Conservation (phyloP, 2,113 vertebrate genomes). For the Galemys pyrenaicus region DNA sequence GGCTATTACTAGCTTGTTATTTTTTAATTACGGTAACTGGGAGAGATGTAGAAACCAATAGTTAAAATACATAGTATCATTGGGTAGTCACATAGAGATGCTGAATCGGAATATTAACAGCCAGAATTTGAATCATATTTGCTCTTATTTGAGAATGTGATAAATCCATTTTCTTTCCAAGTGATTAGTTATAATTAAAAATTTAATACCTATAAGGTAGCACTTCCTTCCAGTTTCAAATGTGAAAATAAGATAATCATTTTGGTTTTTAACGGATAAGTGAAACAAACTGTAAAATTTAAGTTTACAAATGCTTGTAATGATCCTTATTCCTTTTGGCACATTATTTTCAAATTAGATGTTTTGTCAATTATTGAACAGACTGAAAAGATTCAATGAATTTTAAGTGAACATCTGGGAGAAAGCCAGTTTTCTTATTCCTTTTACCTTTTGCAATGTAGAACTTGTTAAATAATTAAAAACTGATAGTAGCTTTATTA, state of each 20-base stretch:
- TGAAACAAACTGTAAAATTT: constrained; percentile 1
- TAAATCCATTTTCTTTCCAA: not conserved
- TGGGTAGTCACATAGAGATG: not conserved
- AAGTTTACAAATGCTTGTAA: not conserved
- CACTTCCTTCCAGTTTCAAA: constrained; percentile 38
- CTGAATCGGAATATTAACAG: not conserved
- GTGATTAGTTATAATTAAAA: constrained; percentile 22
- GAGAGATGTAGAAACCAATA: not conserved
- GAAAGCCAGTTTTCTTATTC: not conserved
- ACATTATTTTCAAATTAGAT: constrained; percentile 29
- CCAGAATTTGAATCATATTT: constrained; percentile 29
- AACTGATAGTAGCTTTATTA: not conserved
- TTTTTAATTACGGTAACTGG: not conserved
- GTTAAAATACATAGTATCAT: not conserved
- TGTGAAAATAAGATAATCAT: not conserved
- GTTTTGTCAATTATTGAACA: not conserved
- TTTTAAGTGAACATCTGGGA: not conserved
- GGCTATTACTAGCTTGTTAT: too few relatives aligned
- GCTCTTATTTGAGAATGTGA: constrained; percentile 1
- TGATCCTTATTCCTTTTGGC: constrained; percentile 17
- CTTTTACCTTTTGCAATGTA: not conserved
- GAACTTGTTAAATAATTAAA: not conserved
- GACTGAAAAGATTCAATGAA: not conserved
- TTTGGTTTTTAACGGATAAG: not conserved
- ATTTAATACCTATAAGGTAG: not conserved